These are phyloP conservation scores for Sebastolobus altivelis DNA, from an alignment of 2,797 vertebrate genomes.

Conservation along the genomic window DNA sequence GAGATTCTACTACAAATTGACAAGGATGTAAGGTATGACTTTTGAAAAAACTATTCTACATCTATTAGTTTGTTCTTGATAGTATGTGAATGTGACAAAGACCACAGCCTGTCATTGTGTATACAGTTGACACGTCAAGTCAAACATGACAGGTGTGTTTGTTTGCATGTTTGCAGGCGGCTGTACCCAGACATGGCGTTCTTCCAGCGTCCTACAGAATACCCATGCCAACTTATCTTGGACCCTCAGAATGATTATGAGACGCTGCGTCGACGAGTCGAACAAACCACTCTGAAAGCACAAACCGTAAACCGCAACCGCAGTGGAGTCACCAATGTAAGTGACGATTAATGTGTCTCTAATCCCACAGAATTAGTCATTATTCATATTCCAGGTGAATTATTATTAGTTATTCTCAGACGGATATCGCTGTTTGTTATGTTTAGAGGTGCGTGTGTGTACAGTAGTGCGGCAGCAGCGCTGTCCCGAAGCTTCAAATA, in stretches of 20 bases:
- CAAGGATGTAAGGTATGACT: slow-evolving; percentile 94
- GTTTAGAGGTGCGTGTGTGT: too few relatives aligned
- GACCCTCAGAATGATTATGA: slow-evolving; percentile 97
- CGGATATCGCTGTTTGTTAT: too few relatives aligned
- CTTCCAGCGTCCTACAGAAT: slow-evolving; percentile 96
- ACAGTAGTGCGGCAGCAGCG: too few relatives aligned
- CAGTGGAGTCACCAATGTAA: slow-evolving; percentile 96
- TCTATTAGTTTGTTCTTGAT: not conserved
- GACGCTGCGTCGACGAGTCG: slow-evolving; percentile 93
- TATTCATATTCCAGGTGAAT: too few relatives aligned
- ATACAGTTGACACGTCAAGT: not conserved
- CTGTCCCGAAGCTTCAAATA: too few relatives aligned
- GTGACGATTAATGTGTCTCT: not conserved
- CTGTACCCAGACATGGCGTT: slow-evolving; percentile 98
- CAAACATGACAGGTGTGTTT: not conserved
- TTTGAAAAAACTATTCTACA: not conserved
- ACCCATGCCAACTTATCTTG: slow-evolving; percentile 94
- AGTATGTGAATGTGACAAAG: not conserved
- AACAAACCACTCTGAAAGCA: slow-evolving; percentile 96
- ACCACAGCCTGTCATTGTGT: not conserved
- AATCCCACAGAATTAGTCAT: too few relatives aligned
- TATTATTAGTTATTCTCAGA: too few relatives aligned
- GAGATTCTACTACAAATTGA: slow-evolving; percentile 98
- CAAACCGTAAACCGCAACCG: slow-evolving; percentile 96
- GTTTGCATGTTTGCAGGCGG: slow-evolving; percentile 82